phyloP scores from a whole-genome alignment of 2,888 invertebrate genomes.

The Lycaena phlaeas region DNA sequence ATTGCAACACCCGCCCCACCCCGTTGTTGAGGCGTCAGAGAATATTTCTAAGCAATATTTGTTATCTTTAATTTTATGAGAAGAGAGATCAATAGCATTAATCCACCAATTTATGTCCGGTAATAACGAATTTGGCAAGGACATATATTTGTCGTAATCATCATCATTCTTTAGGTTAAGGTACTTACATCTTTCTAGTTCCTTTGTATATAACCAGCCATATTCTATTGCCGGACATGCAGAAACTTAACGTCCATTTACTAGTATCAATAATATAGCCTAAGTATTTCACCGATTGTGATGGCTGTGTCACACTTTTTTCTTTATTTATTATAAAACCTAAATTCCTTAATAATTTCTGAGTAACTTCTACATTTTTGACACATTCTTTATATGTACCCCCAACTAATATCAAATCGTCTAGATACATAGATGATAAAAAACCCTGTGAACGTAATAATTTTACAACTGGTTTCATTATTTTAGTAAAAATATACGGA shows the following conservation, averaged over 20 bases:
- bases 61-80: neutral
- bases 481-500: neutral
- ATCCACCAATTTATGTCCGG: conserved; percentile 1
- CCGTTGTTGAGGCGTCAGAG: conserved; percentile 9
- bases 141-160: neutral
- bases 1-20: conserved; percentile 14
- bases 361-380: conserved; percentile 1
- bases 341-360: neutral
- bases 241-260: neutral
- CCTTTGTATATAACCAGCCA: conserved; percentile 3
- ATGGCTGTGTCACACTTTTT: neutral
- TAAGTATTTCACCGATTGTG: neutral
- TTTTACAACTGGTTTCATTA: conserved; percentile 6
- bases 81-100: neutral
- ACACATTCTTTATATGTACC: too few relatives aligned
- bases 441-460: neutral
- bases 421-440: too few relatives aligned
- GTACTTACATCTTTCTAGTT: conserved; percentile 1
- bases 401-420: too few relatives aligned
- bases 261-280: neutral
- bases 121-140: neutral
- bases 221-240: neutral
- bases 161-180: neutral
- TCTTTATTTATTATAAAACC: neutral
- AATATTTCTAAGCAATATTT: neutral